Percentiles rank a stretch among this genome's conserved stretches.
phyloP scores from a whole-genome alignment of 2,113 vertebrate genomes.

The Ondatra zibethicus region DNA sequence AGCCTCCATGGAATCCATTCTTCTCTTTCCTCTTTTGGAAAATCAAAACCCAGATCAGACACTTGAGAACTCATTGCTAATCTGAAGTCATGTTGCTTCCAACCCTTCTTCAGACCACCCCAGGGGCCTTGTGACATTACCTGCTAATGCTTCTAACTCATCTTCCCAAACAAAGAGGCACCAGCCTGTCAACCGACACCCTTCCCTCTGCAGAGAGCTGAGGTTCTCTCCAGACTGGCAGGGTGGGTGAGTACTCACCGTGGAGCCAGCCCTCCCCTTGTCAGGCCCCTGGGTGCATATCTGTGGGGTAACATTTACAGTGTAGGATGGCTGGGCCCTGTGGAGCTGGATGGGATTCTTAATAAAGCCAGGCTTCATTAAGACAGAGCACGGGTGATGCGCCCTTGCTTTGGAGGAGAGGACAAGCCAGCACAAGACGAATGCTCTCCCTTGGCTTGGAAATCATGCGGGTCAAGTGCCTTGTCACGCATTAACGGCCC shows the following conservation, averaged over 20 bases:
- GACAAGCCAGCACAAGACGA: conserved; percentile 38
- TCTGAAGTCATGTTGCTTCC: conserved; percentile 54
- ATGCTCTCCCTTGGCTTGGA: conserved; percentile 49
- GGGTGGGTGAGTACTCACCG: neutral
- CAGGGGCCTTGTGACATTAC: conserved; percentile 66
- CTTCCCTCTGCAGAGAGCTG: neutral
- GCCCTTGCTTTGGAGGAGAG: conserved; percentile 73
- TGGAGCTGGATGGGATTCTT: conserved; percentile 52
- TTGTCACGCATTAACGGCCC: conserved; percentile 67
- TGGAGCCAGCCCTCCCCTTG: neutral
- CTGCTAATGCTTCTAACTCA: conserved; percentile 16
- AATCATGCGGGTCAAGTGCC: conserved; percentile 77
- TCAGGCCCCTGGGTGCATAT: neutral
- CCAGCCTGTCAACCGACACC: neutral
- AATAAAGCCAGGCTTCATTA: conserved; percentile 70
- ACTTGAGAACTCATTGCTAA: neutral
- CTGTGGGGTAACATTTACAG: conserved; percentile 59
- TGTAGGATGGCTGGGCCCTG: conserved; percentile 3
- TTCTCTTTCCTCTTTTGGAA: neutral
- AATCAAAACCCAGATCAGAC: neutral
- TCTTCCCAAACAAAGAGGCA: conserved; percentile 28
- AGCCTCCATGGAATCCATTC: neutral
- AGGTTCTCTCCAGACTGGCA: neutral
- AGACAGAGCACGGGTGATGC: conserved; percentile 5
- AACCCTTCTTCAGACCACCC: conserved; percentile 34